Conservation (phyloP, 2,888 invertebrate species). For the Hypolimnas misippus region DNA sequence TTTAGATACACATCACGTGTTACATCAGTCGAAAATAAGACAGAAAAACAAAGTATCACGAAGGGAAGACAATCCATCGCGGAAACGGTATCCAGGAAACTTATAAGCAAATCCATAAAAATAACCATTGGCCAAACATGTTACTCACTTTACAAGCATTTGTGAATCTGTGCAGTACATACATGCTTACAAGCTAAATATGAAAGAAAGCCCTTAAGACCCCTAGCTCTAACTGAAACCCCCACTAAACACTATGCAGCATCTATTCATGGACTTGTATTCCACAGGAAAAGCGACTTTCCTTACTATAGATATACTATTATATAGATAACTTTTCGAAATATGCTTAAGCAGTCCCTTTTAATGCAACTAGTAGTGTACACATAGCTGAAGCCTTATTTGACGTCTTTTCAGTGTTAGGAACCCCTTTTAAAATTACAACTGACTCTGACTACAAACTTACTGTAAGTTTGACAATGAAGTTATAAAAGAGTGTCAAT, state of each 20-base stretch:
- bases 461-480: slow-evolving; percentile 33
- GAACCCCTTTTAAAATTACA: slow-evolving; percentile 1
- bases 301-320: too few relatives aligned
- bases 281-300: slow-evolving; percentile 22
- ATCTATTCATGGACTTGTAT: slow-evolving; percentile 45
- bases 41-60: too few relatives aligned
- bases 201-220: slow-evolving; percentile 11
- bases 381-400: background rate
- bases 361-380: background rate
- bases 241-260: slow-evolving; percentile 45
- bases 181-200: slow-evolving; percentile 31
- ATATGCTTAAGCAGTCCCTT: background rate
- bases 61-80: too few relatives aligned
- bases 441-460: slow-evolving; percentile 25
- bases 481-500: slow-evolving; percentile 33
- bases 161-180: slow-evolving; percentile 48
- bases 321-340: background rate
- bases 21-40: too few relatives aligned
- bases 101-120: slow-evolving; percentile 6
- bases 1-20: too few relatives aligned
- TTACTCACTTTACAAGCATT: slow-evolving; percentile 41
- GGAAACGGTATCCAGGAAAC: too few relatives aligned
- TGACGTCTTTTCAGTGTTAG: background rate
- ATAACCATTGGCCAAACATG: slow-evolving; percentile 45
- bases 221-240: slow-evolving; percentile 46